These are phyloP conservation scores for Anseranas semipalmata DNA, from an alignment of 2,113 vertebrate genomes.

Conservation along the genomic window DNA sequence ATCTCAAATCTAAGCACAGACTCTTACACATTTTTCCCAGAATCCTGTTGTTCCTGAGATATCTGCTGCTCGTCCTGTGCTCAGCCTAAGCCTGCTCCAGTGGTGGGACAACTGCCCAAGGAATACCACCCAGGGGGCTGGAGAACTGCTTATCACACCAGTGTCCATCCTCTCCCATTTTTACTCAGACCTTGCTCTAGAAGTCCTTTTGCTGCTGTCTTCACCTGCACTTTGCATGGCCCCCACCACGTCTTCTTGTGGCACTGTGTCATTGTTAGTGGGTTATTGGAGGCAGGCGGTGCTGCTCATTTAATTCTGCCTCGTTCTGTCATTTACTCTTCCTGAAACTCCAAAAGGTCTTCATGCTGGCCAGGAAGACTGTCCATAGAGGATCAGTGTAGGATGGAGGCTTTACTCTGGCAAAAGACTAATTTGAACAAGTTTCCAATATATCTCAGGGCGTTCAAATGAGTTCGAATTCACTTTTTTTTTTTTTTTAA, in stretches of 20 bases:
- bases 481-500: not conserved
- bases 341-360: not conserved
- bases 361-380: not conserved
- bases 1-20: not conserved
- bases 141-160: not conserved
- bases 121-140: not conserved
- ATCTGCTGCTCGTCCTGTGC: not conserved
- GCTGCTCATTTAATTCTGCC: not conserved
- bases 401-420: not conserved
- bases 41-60: not conserved
- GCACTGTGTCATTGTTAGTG: not conserved
- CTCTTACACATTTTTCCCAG: not conserved
- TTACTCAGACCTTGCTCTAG: not conserved
- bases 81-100: not conserved
- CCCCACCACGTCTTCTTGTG: not conserved
- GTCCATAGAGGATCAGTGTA: not conserved
- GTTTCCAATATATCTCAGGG: not conserved
- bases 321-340: not conserved
- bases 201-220: not conserved
- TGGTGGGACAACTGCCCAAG: not conserved
- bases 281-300: not conserved
- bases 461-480: not conserved
- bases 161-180: not conserved
- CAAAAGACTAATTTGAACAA: not conserved
- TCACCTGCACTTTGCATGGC: not conserved